Evolutionary conservation across 2,797 vertebrate genomes (phyloP), one percentile per base, ranked within the genome.

Genomic region (Steatocranus sp.): DNA sequence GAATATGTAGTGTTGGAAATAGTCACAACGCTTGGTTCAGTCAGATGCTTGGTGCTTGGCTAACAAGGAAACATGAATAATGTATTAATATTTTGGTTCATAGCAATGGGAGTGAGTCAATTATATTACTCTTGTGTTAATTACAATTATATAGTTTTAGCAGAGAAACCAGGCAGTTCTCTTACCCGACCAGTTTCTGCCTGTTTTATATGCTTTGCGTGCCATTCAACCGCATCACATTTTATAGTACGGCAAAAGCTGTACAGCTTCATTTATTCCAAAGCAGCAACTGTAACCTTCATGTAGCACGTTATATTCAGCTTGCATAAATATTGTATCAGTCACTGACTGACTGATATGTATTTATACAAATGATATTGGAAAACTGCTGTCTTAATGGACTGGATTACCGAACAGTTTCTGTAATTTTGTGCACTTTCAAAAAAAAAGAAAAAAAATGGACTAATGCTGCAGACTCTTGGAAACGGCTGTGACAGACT

Each of bases 11-110:
- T 74, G 82, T 81, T 41, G 34, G 17, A 50, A 53, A 30, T 30
- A 3, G 38, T 66, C 41, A 12, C 18, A 53, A 27, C 70, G 17
- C 43, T 88, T 78, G 34, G 66, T 73, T 86, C 76, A 83, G 15
- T 81, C 84, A 66, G 80, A 53, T 75, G 66, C 82, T 74, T 63
- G 56, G 76, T 80, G 73, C 20, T 87, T 81, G 75, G 82, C 86
- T 89, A 85, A 85, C 79, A 90, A 66, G 85, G 46, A 84, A 78
- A 46, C 36, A 78, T 90, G 41, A 88, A 90, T 90, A 85, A 92
- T 92, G 11, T 43, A 87, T 87, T 80, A 17, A 80, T 84, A 66
- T 82, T 81, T 83, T 74, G 75, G 79, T 87, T 53, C 70, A 20
- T n/a, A 63, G 10, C 51, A 77, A 56, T 34, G 30, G 56, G 27